Evolutionary conservation across 2,797 vertebrate genomes (phyloP).

Genomic region (Enteromius trimaculatus): DNA sequence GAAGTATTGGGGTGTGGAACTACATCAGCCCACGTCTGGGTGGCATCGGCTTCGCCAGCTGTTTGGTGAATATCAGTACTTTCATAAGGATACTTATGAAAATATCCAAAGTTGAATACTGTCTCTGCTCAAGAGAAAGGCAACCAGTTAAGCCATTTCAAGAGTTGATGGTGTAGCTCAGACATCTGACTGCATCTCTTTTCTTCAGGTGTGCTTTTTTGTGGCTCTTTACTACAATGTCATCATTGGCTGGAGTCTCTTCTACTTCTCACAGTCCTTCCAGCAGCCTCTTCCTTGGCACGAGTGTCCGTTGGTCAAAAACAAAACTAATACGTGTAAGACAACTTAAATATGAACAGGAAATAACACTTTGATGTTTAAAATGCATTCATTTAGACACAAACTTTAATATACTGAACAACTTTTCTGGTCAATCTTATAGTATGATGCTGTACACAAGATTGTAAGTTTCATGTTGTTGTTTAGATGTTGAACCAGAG

Average conservation of each 20-base stretch:
- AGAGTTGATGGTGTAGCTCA: not conserved
- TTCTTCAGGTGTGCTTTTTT: slow-evolving; percentile 90
- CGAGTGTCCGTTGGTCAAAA: slow-evolving; percentile 93
- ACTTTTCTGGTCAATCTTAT: not conserved
- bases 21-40: slow-evolving; percentile 95
- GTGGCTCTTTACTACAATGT: slow-evolving; percentile 99
- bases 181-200: slow-evolving; percentile 2
- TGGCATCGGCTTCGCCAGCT: slow-evolving; percentile 96
- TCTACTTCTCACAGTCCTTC: slow-evolving; percentile 99
- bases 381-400: not conserved
- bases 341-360: not conserved
- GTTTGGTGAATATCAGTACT: slow-evolving; percentile 83
- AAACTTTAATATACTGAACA: not conserved
- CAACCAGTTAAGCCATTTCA: not conserved
- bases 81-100: slow-evolving; percentile 5
- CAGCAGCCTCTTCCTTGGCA: slow-evolving; percentile 96
- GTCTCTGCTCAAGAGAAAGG: slow-evolving; percentile 9
- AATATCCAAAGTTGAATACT: not conserved
- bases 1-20: slow-evolving; percentile 99
- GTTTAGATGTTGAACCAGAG: slow-evolving; percentile 88
- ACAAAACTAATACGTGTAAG: slow-evolving; percentile 89
- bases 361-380: not conserved
- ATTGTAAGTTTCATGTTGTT: not conserved
- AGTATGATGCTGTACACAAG: not conserved
- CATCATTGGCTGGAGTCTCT: slow-evolving; percentile 97